A percentile compares a stretch with the other conserved stretches of the same genome.
These are phyloP conservation scores for Drosophila bocki DNA, from an alignment of 1,140 invertebrate species.

Conservation along the genomic window DNA sequence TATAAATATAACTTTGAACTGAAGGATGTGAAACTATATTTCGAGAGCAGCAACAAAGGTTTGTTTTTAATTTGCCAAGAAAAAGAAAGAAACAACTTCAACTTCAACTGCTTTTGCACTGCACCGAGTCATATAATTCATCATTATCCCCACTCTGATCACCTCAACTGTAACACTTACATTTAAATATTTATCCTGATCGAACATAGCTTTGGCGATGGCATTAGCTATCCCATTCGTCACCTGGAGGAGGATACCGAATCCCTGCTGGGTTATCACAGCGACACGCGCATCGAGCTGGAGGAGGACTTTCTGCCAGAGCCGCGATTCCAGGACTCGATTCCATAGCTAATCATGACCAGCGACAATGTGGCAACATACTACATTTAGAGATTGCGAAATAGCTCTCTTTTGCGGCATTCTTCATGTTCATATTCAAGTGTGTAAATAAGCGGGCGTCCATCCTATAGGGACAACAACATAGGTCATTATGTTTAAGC, in stretches of 20 bases:
- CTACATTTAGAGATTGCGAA: conserved; percentile 67
- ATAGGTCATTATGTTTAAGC: conserved; percentile 40
- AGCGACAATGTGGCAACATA: conserved; percentile 82
- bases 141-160: conserved; percentile 7
- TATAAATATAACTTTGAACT: conserved; percentile 25
- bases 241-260: conserved; percentile 93
- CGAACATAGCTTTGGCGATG: conserved; percentile 91
- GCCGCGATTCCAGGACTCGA: conserved; percentile 74
- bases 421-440: conserved; percentile 8
- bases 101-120: conserved; percentile 34
- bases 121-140: conserved; percentile 37
- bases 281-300: conserved; percentile 86
- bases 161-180: neutral
- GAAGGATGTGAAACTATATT: conserved; percentile 25
- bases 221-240: conserved; percentile 93
- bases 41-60: conserved; percentile 29
- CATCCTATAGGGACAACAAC: conserved; percentile 29
- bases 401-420: conserved; percentile 3
- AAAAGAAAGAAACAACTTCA: neutral
- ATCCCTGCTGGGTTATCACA: conserved; percentile 88
- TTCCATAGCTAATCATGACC: conserved; percentile 83
- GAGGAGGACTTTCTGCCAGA: conserved; percentile 80
- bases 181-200: conserved; percentile 14
- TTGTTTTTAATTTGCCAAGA: conserved; percentile 77
- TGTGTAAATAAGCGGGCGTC: conserved; percentile 43